Percentiles rank a stretch among this genome's conserved stretches.
These are phyloP conservation scores for Calyptommatus sinebrachiatus DNA, from an alignment of 2,113 vertebrate genomes.

Conservation along the genomic window DNA sequence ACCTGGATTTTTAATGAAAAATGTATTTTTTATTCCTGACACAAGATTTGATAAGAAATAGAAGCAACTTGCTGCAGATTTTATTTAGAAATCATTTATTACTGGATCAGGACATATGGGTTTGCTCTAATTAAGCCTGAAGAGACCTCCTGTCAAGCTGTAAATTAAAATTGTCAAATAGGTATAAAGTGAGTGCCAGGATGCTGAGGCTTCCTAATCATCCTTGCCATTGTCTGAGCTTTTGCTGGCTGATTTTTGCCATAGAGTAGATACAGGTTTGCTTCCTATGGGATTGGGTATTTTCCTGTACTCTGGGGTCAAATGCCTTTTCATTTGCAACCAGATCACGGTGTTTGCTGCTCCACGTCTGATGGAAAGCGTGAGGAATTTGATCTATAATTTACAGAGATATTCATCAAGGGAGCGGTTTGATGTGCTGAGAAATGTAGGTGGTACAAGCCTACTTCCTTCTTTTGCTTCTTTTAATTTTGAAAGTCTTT, in stretches of 20 bases:
- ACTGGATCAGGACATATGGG: conserved; percentile 11
- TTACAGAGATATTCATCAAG: conserved; percentile 38
- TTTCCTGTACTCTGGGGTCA: background rate
- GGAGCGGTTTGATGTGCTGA: background rate
- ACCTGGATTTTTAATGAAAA: background rate
- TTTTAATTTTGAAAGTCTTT: conserved; percentile 43
- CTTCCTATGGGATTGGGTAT: fast-evolving
- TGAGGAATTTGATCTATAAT: conserved; percentile 40
- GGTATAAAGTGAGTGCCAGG: background rate
- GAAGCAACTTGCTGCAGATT: conserved; percentile 14
- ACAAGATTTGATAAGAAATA: background rate
- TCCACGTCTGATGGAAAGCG: conserved; percentile 18
- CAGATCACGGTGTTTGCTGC: background rate
- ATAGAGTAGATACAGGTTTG: background rate
- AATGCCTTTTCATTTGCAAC: conserved; percentile 23
- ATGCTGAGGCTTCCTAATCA: background rate
- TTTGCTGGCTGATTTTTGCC: background rate
- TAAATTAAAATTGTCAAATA: conserved; percentile 5
- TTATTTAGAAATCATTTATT: conserved; percentile 8
- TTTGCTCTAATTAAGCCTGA: conserved; percentile 30
- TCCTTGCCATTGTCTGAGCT: background rate
- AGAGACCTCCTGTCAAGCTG: conserved; percentile 13
- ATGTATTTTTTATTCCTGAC: background rate
- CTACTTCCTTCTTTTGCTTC: background rate
- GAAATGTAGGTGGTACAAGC: conserved; percentile 7